These are phyloP conservation scores for Drosophila pectinifera DNA, from an alignment of 1,140 invertebrate species.

Conservation along the genomic window DNA sequence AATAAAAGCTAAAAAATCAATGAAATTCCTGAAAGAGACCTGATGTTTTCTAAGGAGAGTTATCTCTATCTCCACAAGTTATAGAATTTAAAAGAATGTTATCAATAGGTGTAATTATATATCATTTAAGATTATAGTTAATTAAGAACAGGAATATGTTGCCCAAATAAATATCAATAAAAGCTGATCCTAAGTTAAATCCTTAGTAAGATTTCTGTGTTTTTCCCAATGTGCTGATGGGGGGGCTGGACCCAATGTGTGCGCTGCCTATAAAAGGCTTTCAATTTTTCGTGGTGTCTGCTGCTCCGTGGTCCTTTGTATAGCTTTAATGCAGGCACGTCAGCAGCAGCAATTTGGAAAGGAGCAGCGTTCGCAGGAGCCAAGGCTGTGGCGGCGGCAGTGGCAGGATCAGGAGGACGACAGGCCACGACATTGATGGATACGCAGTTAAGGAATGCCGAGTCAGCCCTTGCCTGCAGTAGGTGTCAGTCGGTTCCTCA, in stretches of 20 bases:
- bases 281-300: conserved; percentile 63
- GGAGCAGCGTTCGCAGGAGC: conserved; percentile 16
- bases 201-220: too few species aligned
- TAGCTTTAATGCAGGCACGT: conserved; percentile 78
- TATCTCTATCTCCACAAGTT: too few species aligned
- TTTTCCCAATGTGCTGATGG: conserved; percentile 10
- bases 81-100: too few species aligned
- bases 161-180: too few species aligned
- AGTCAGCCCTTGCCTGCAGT: conserved; percentile 65
- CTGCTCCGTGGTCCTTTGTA: conserved; percentile 40
- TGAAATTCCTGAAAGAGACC: too few species aligned
- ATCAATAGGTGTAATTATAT: too few species aligned
- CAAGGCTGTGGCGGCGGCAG: conserved; percentile 5
- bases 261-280: conserved; percentile 73
- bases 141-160: too few species aligned
- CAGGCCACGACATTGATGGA: conserved; percentile 78
- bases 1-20: too few species aligned
- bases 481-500: conserved; percentile 61
- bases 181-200: too few species aligned
- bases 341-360: conserved; percentile 66
- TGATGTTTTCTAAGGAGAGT: too few species aligned
- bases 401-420: conserved; percentile 48
- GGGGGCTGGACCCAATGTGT: conserved; percentile 19
- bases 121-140: too few species aligned
- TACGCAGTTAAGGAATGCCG: conserved; percentile 77